Evolutionary conservation across 2,113 vertebrate genomes (phyloP).

Genomic region (Saccopteryx leptura): DNA sequence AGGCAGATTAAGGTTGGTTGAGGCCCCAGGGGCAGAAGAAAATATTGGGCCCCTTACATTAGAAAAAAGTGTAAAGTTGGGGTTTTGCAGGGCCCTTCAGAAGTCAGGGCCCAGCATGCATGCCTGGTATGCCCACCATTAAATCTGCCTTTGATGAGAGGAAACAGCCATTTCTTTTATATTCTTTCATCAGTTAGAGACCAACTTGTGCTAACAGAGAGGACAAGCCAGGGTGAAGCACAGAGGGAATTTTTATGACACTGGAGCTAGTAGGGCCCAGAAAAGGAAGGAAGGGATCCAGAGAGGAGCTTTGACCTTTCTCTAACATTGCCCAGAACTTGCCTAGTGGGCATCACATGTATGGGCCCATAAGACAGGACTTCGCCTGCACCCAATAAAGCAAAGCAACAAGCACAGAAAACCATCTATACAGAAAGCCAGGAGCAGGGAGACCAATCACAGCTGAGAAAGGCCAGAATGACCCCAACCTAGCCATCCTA

Average conservation of each 20-base stretch:
- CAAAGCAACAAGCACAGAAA: background rate
- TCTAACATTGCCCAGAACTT: background rate
- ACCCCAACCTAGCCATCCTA: background rate
- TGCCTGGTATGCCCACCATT: too few species aligned
- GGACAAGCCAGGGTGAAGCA: background rate
- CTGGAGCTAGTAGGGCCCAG: background rate
- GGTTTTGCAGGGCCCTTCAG: too few species aligned
- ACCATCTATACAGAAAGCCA: background rate
- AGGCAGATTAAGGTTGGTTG: too few species aligned
- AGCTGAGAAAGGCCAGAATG: background rate
- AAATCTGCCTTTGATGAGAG: background rate
- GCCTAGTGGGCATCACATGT: background rate
- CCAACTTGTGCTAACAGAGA: background rate
- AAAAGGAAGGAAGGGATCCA: background rate
- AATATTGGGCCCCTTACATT: too few species aligned
- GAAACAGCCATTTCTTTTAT: background rate
- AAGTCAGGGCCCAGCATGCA: too few species aligned
- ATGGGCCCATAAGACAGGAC: background rate
- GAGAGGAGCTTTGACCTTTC: background rate
- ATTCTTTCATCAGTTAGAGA: constrained; percentile 12
- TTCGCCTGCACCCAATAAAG: background rate
- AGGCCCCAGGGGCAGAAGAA: too few species aligned
- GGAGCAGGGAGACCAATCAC: background rate
- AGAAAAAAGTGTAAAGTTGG: too few species aligned
- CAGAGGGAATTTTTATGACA: background rate